These are phyloP conservation scores for Scomber scombrus DNA, from an alignment of 2,113 vertebrate species.

Conservation along the genomic window DNA sequence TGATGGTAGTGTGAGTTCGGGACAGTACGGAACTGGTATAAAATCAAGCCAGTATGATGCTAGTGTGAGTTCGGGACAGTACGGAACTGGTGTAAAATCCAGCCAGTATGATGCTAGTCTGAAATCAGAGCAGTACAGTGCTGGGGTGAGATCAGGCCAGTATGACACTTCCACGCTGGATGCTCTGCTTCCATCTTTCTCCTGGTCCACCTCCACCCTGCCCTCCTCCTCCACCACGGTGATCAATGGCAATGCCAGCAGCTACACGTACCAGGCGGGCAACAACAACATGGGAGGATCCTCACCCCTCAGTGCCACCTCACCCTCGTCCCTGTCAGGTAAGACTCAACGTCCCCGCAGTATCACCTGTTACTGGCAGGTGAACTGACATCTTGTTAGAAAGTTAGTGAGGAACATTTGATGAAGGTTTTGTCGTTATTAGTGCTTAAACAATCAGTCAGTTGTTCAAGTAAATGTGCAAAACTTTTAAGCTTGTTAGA, in stretches of 20 bases:
- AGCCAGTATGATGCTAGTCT: constrained; percentile 39
- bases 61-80: constrained; percentile 35
- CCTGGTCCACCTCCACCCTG: constrained; percentile 79
- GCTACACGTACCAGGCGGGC: constrained; percentile 69
- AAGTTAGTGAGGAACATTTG: not conserved
- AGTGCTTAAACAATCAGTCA: too few relatives aligned
- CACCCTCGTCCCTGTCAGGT: constrained; percentile 79
- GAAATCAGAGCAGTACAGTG: too few relatives aligned
- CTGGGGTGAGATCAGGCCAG: not conserved
- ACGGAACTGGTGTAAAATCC: constrained; percentile 34
- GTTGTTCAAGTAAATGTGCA: too few relatives aligned
- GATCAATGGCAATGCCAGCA: constrained; percentile 44
- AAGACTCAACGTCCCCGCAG: constrained; percentile 8
- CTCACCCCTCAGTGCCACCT: not conserved
- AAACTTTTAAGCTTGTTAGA: too few relatives aligned
- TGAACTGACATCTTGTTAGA: not conserved
- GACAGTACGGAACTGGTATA: constrained; percentile 11
- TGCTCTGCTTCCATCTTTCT: constrained; percentile 62
- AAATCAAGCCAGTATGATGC: too few relatives aligned
- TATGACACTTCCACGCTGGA: constrained; percentile 61
- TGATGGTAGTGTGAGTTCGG: constrained; percentile 23
- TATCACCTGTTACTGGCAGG: not conserved
- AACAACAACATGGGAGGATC: constrained; percentile 77
- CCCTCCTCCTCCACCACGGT: constrained; percentile 51
- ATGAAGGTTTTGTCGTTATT: too few relatives aligned